Percentiles rank a stretch among this genome's conserved stretches.
phyloP scores from a whole-genome alignment of 1,140 invertebrate species.

The Elymnias hypermnestra region DNA sequence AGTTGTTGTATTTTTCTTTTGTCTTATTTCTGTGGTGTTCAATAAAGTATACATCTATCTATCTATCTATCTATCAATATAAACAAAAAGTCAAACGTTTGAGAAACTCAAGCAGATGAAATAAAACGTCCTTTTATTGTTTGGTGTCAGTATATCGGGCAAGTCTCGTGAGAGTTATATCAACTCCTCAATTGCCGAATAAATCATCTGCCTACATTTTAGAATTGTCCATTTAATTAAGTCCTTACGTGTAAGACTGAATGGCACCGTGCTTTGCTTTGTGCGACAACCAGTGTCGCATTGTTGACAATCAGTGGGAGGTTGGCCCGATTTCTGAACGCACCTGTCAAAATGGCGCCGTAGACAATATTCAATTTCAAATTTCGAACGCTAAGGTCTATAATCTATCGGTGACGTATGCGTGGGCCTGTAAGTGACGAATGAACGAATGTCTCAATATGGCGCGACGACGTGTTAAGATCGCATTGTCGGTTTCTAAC shows the following conservation, averaged over 20 bases:
- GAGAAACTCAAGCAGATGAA: too few species aligned
- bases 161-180: slow-evolving; percentile 35
- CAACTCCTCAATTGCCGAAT: slow-evolving; percentile 27
- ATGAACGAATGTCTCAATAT: slow-evolving; percentile 47
- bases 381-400: slow-evolving; percentile 26
- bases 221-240: slow-evolving; percentile 63
- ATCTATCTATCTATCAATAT: too few species aligned
- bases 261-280: slow-evolving; percentile 41
- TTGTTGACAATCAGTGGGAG: slow-evolving; percentile 67
- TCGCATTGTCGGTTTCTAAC: slow-evolving; percentile 49
- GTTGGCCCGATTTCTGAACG: slow-evolving; percentile 51
- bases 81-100: too few species aligned
- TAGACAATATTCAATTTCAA: slow-evolving; percentile 27
- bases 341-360: slow-evolving; percentile 49
- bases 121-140: neutral
- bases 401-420: slow-evolving; percentile 12
- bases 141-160: slow-evolving; percentile 17
- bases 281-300: slow-evolving; percentile 43
- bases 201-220: slow-evolving; percentile 59
- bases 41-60: too few species aligned
- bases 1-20: too few species aligned
- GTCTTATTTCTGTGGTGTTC: too few species aligned
- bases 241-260: slow-evolving; percentile 54
- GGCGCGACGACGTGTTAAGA: slow-evolving; percentile 55
- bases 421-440: slow-evolving; percentile 28